These are phyloP conservation scores for Anolis carolinensis DNA, from an alignment of 2,113 vertebrate genomes.

Conservation along the genomic window DNA sequence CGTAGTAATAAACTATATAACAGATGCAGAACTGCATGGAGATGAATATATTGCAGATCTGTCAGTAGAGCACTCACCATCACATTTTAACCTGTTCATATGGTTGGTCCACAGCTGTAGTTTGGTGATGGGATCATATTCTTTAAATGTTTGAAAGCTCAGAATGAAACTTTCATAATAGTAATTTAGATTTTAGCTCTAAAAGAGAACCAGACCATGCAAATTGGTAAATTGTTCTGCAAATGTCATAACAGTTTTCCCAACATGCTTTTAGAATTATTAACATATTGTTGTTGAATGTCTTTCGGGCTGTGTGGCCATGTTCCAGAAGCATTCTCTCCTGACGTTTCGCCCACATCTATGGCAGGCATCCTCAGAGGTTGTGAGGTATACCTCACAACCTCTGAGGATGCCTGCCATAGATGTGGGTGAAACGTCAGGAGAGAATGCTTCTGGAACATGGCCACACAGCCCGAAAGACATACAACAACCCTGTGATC, in stretches of 20 bases:
- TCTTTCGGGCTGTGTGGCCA: too few relatives aligned
- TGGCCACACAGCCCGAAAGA: too few relatives aligned
- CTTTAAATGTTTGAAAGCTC: background rate
- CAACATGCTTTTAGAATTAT: constrained; percentile 16
- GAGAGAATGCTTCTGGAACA: too few relatives aligned
- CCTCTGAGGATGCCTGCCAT: too few relatives aligned
- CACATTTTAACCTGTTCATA: constrained; percentile 16
- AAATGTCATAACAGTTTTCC: constrained; percentile 18
- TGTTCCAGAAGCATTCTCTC: too few relatives aligned
- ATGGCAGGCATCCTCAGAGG: too few relatives aligned
- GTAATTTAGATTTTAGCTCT: background rate
- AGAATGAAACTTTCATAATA: constrained; percentile 3
- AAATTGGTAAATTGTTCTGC: constrained; percentile 22
- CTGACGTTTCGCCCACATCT: too few relatives aligned
- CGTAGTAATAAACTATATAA: background rate
- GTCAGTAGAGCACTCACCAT: background rate
- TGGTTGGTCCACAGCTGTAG: fast-evolving
- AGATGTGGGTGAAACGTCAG: too few relatives aligned
- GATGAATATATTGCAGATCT: constrained; percentile 2
- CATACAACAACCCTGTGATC: too few relatives aligned
- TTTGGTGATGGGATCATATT: background rate
- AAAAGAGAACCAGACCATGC: background rate
- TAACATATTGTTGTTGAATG: constrained; percentile 27
- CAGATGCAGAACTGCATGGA: background rate
- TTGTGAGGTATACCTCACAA: too few relatives aligned